Conservation (phyloP, 2,113 vertebrate genomes). For the Mus musculus region GRCm39 chr17:33285001-33285500, state of each 20-base stretch:
- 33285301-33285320: conserved; percentile 89
- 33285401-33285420: conserved; percentile 85
- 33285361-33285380: conserved; percentile 81
- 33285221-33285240: conserved; percentile 92
- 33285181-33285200: conserved; percentile 85
- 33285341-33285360: conserved; percentile 79
- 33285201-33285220: conserved; percentile 91
- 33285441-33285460: conserved; percentile 89
- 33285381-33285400: conserved; percentile 84
- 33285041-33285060: conserved; percentile 84
- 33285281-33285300: conserved; percentile 91
- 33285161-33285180: conserved; percentile 88
- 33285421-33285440: conserved; percentile 86
- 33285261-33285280: conserved; percentile 78
- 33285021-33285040: conserved; percentile 77
- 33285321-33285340: conserved; percentile 89
- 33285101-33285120: conserved; percentile 85
- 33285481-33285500: conserved; percentile 94
- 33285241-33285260: conserved; percentile 81
- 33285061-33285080: conserved; percentile 93
- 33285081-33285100: conserved; percentile 90
- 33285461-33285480: conserved; percentile 96
- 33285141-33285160: conserved; percentile 90
- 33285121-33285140: conserved; percentile 85
- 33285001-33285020: conserved; percentile 70